phyloP scores from a whole-genome alignment of 2,888 invertebrate species.

The Drosophila formosana region DNA sequence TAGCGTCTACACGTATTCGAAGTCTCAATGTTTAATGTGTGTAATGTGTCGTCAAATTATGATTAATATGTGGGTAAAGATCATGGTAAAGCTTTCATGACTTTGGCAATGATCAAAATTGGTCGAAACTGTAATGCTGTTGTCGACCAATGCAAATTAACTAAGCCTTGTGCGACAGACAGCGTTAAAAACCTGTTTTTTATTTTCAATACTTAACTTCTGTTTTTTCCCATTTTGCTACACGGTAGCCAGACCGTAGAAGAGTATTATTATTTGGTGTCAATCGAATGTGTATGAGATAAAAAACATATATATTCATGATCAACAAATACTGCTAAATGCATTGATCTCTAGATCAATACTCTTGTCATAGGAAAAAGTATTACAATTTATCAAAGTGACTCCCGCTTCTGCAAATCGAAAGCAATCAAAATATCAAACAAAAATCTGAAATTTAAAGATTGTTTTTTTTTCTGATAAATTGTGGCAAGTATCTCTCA shows the following conservation, averaged over 20 bases:
- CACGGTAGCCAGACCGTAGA: background rate
- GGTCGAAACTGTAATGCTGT: conserved; percentile 10
- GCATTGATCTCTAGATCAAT: too few species aligned
- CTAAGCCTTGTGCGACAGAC: conserved; percentile 31
- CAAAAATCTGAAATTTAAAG: too few species aligned
- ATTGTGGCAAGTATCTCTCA: background rate
- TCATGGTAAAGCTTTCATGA: conserved; percentile 9
- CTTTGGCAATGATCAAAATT: conserved; percentile 31
- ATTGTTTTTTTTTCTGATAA: background rate
- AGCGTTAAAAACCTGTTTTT: conserved; percentile 46
- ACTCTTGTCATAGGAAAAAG: too few species aligned
- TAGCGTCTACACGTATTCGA: background rate
- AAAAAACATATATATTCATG: too few species aligned
- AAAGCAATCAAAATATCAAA: too few species aligned
- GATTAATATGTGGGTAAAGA: background rate
- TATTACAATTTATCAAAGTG: too few species aligned
- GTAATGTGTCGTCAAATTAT: background rate
- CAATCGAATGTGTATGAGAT: background rate
- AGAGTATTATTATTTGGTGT: background rate
- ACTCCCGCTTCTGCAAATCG: too few species aligned
- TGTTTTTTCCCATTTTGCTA: conserved; percentile 7
- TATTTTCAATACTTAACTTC: conserved; percentile 30
- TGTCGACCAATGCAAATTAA: conserved; percentile 51
- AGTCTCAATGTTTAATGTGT: background rate
- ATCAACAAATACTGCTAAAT: too few species aligned